phyloP scores from a whole-genome alignment of 2,888 invertebrate species.

The Ornithoptera priamus region DNA sequence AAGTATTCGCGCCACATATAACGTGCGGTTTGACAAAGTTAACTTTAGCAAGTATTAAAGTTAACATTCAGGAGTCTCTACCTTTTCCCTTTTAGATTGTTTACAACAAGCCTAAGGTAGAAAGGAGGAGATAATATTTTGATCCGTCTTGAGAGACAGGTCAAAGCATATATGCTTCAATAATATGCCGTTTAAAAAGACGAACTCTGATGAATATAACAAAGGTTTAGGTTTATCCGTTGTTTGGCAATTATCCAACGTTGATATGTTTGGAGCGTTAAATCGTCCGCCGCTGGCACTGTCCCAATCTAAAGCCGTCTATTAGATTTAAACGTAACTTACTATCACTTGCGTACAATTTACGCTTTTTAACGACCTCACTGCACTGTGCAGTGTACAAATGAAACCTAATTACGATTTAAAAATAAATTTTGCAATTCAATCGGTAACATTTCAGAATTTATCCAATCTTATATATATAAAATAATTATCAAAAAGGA shows the following conservation, averaged over 20 bases:
- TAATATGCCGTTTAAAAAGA: background rate
- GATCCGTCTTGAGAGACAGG: no score
- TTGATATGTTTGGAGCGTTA: constrained; percentile 24
- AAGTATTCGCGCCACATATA: no score
- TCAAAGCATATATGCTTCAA: background rate
- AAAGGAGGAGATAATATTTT: no score
- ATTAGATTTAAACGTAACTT: constrained; percentile 26
- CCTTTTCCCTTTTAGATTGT: no score
- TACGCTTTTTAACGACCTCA: background rate
- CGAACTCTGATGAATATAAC: constrained; percentile 7
- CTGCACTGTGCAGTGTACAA: background rate
- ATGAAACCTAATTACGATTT: background rate
- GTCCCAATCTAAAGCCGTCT: constrained; percentile 18
- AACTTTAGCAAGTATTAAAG: no score
- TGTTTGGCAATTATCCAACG: constrained; percentile 28
- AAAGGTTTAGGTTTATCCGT: constrained; percentile 7
- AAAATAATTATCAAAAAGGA: no score
- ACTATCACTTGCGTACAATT: constrained; percentile 23
- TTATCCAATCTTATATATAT: background rate
- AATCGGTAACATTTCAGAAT: background rate
- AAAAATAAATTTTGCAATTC: background rate
- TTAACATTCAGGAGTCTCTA: no score
- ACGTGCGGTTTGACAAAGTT: no score
- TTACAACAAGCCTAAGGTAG: no score
- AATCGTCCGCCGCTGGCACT: constrained; percentile 22